These are phyloP conservation scores for Zootoca vivipara DNA, from an alignment of 2,113 vertebrate species.

Conservation along the genomic window DNA sequence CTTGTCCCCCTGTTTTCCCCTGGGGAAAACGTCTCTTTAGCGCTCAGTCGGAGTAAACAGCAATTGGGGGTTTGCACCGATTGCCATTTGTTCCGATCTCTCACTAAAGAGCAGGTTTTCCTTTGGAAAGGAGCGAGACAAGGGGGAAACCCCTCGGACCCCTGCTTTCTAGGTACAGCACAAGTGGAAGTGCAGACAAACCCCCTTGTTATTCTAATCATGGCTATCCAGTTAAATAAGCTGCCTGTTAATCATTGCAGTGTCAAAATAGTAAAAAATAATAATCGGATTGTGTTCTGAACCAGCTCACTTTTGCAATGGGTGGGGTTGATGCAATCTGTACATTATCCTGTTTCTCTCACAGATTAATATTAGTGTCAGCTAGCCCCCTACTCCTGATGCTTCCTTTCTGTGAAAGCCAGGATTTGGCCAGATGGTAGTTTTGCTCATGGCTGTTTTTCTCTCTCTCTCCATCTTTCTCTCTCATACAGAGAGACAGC, in stretches of 20 bases:
- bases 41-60: too few species aligned
- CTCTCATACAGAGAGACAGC: neutral
- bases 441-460: neutral
- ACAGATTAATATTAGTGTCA: neutral
- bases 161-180: too few species aligned
- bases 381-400: neutral
- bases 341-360: neutral
- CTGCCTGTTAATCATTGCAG: neutral
- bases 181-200: too few species aligned
- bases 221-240: constrained; percentile 20
- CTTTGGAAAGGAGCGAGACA: too few species aligned
- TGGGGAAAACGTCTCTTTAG: too few species aligned
- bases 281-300: neutral
- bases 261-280: neutral
- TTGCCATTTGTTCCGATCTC: too few species aligned
- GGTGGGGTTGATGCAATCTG: neutral
- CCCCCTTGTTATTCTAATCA: neutral
- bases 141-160: too few species aligned
- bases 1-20: too few species aligned
- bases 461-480: neutral
- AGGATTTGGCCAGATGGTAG: neutral
- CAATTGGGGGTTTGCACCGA: too few species aligned
- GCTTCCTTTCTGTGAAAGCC: neutral
- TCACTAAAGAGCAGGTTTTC: too few species aligned
- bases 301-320: neutral